A percentile compares a stretch with the other conserved stretches of the same genome.
These are phyloP conservation scores for Melanotaenia maccullochi DNA, from an alignment of 2,797 vertebrate genomes.

Conservation along the genomic window DNA sequence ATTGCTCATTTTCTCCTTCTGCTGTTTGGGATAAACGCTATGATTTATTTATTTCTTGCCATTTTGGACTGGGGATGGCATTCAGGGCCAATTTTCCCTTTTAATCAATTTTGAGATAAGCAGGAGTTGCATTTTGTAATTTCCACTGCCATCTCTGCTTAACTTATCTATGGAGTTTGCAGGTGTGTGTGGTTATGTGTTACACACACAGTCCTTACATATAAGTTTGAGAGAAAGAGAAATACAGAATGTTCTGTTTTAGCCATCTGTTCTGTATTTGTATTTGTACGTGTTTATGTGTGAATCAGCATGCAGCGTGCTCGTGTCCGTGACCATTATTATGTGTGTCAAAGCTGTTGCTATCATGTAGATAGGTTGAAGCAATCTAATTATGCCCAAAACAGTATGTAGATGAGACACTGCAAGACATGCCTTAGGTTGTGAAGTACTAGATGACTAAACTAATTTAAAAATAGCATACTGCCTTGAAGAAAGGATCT, in stretches of 20 bases:
- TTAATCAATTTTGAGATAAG: slow-evolving; percentile 75
- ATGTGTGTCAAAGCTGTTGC: slow-evolving; percentile 22
- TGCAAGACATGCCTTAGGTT: slow-evolving; percentile 56
- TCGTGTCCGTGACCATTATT: slow-evolving; percentile 25
- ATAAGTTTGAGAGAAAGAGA: slow-evolving; percentile 20
- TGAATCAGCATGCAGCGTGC: slow-evolving; percentile 11
- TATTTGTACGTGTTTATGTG: slow-evolving; percentile 11
- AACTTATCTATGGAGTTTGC: slow-evolving; percentile 33
- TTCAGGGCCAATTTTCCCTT: slow-evolving; percentile 69
- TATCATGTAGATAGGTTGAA: slow-evolving; percentile 32
- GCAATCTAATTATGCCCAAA: slow-evolving; percentile 52
- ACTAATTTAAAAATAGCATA: slow-evolving; percentile 63
- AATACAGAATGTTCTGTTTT: slow-evolving; percentile 6
- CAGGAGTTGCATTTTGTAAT: slow-evolving; percentile 66
- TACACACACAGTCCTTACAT: not conserved
- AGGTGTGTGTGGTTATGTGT: slow-evolving; percentile 9
- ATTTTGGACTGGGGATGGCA: slow-evolving; percentile 61
- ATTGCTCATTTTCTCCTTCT: slow-evolving; percentile 76
- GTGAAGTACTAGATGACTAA: slow-evolving; percentile 55
- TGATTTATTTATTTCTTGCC: slow-evolving; percentile 78
- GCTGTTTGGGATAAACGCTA: slow-evolving; percentile 69
- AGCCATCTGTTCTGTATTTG: not conserved
- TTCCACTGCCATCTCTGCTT: slow-evolving; percentile 47
- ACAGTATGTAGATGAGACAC: slow-evolving; percentile 56
- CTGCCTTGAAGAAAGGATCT: slow-evolving; percentile 9